phyloP scores from a whole-genome alignment of 2,113 vertebrate genomes.

The Thamnaconus septentrionalis region DNA sequence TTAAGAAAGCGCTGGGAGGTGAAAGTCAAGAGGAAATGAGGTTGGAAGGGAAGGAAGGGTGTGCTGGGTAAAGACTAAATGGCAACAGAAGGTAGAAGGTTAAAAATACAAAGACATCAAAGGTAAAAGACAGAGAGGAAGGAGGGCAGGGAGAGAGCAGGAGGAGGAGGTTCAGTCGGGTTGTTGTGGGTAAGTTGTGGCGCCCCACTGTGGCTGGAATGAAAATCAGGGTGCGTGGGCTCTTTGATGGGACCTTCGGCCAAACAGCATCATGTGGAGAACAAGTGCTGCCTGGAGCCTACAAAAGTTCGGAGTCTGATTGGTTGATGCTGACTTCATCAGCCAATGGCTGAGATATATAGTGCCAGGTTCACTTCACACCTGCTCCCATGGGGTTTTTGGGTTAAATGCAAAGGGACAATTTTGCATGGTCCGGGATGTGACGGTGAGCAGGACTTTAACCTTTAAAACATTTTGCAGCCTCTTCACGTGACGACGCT shows the following conservation, averaged over 20 bases:
- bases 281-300: no score
- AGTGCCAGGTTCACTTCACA: no score
- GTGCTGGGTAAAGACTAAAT: background rate
- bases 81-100: background rate
- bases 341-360: no score
- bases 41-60: background rate
- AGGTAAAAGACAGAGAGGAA: background rate
- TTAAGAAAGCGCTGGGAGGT: background rate
- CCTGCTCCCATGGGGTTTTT: no score
- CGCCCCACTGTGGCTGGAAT: conserved; percentile 35
- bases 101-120: conserved; percentile 21
- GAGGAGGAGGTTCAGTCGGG: conserved; percentile 31
- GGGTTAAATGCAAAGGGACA: conserved; percentile 7
- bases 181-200: conserved; percentile 34
- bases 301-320: no score
- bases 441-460: no score
- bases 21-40: background rate
- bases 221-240: conserved; percentile 5
- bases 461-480: no score
- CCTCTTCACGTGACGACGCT: no score
- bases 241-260: conserved; percentile 16
- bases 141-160: background rate
- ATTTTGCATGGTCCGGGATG: no score
- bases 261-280: background rate
- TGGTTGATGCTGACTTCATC: background rate